Percentiles rank a stretch among this genome's conserved stretches.
These are phyloP conservation scores for Columba janthina DNA, from an alignment of 2,113 vertebrate species.

Conservation along the genomic window DNA sequence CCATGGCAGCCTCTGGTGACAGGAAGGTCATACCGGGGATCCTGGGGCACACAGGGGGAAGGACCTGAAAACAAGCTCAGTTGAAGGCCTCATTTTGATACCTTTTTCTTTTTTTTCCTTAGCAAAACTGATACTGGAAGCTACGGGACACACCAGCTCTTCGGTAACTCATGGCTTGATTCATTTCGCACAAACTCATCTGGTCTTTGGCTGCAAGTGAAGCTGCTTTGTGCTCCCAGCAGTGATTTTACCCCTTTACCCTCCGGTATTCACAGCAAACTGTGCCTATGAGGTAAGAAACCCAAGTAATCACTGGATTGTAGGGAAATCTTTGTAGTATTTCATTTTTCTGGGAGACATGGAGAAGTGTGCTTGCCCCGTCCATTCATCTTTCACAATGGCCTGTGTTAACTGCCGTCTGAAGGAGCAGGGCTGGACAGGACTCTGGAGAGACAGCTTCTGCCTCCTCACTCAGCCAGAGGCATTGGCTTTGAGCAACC, in stretches of 20 bases:
- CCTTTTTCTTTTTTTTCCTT: background rate
- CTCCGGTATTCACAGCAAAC: background rate
- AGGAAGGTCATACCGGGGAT: background rate
- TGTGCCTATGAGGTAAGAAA: background rate
- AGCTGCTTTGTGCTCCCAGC: background rate
- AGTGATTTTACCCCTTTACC: background rate
- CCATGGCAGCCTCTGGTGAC: background rate
- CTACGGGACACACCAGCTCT: background rate
- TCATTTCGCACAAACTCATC: background rate
- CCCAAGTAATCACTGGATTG: background rate
- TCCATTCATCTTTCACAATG: background rate
- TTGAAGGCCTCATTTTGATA: background rate
- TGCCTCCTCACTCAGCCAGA: background rate
- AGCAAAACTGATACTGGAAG: background rate
- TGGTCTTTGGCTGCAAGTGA: background rate
- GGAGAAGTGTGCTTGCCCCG: background rate
- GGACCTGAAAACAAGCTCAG: background rate
- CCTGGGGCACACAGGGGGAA: rapidly evolving
- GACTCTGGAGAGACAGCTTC: background rate
- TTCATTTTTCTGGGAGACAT: background rate
- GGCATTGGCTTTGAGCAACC: background rate
- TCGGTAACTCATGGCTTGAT: background rate
- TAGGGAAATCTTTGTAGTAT: background rate
- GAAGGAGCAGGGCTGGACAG: background rate
- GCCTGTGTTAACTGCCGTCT: background rate